Conservation (phyloP, 2,113 vertebrate genomes). For the Sialia sialis region DNA sequence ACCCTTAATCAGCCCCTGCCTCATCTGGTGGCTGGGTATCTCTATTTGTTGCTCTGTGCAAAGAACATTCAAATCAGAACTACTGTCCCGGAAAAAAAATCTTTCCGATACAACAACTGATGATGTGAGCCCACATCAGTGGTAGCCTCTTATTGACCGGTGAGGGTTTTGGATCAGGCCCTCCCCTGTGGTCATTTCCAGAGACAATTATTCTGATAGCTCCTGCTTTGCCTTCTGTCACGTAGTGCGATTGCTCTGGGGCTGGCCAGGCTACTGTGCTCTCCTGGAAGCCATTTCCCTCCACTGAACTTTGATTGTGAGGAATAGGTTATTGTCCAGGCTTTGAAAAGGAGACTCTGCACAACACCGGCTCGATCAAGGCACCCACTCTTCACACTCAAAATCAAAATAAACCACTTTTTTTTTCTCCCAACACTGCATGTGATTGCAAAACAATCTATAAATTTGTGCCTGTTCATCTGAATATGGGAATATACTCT, state of each 20-base stretch:
- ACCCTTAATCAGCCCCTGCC: not conserved
- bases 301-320: constrained; percentile 65
- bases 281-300: constrained; percentile 66
- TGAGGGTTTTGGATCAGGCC: constrained; percentile 36
- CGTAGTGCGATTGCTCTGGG: constrained; percentile 42
- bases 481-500: not conserved
- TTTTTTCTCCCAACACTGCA: not conserved
- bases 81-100: constrained; percentile 19
- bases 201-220: constrained; percentile 60
- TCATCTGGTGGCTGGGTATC: not conserved
- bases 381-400: not conserved
- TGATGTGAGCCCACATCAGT: constrained; percentile 33
- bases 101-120: not conserved
- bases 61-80: constrained; percentile 12
- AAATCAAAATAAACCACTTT: not conserved
- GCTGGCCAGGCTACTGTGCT: constrained; percentile 14
- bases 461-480: not conserved
- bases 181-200: constrained; percentile 42
- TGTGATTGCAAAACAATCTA: not conserved
- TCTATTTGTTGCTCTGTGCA: not conserved
- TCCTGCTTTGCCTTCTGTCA: constrained; percentile 62
- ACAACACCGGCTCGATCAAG: not conserved
- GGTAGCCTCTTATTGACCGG: not conserved
- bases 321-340: constrained; percentile 61
- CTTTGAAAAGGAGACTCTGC: constrained; percentile 22